Base-by-base conservation (phyloP, 2,888 invertebrate species). In the Listrodromus nycthemerus region DNA sequence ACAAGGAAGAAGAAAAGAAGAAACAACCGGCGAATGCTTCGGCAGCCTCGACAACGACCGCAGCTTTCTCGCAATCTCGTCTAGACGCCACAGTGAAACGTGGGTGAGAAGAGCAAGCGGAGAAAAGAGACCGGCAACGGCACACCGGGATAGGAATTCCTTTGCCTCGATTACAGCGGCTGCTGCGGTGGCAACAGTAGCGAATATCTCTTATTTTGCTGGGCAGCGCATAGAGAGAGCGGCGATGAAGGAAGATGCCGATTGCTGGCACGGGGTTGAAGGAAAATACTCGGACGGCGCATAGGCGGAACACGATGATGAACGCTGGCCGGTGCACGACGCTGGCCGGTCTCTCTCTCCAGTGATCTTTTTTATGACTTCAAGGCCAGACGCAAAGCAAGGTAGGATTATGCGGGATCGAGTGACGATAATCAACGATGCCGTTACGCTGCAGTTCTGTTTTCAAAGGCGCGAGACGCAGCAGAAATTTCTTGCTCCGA, bases 31-130 rank as follows among this genome's bases (percentile, higher is more conserved):
- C 30, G 66, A 79, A 71, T 66, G 70, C 69, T 63, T 75, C 27
- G 82, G 84, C 85, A 87, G 75, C 82, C 84, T 82, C 87, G 87
- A 87, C 87, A 86, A 79, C 76, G 83, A 80, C 73, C 80, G 73
- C 78, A 84, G 86, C 84, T 88, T 88, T 88, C 90, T 90, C 85
- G 87, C 89, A 90, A 91, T 91, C 90, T 89, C 88, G 91, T 91
- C 90, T 90, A 90, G 91, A 91, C 91, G 84, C 77, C 71, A 87
- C 86, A 89, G 82, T 82, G 86, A 84, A 66, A 82, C 73, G 71
- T 65, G 27, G 27, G 61, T 66, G 82, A 74, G 74, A 41, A 52
- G 76, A 69, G 81, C 61, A 65, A 61, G 74, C 70, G 55, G 48
- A 52, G 77, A 73, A 74, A 66, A 78, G 41, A 66, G 48, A 75